A percentile compares a stretch with the other conserved stretches of the same genome.
Evolutionary conservation across 1,140 invertebrate genomes (phyloP).

Genomic region (Trichogramma pretiosum): DNA sequence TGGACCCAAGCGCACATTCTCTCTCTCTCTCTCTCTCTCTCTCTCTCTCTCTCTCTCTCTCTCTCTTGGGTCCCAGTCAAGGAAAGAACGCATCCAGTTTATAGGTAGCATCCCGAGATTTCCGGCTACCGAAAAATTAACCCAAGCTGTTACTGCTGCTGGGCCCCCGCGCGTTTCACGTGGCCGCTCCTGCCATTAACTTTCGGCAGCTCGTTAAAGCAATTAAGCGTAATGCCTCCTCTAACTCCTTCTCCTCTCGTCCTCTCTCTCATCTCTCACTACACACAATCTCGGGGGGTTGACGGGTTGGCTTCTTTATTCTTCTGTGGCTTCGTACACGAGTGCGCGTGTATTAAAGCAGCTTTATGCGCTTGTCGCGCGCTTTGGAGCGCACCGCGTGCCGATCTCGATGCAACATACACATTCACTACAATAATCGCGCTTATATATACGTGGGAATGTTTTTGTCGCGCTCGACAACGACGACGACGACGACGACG

Average conservation of each 20-base stretch:
- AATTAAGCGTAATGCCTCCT: constrained; percentile 12
- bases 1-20: neutral
- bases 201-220: constrained; percentile 18
- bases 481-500: neutral
- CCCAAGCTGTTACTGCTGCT: neutral
- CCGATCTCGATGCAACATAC: too few species aligned
- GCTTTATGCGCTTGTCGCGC: too few species aligned
- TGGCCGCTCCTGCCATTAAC: neutral
- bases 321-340: neutral
- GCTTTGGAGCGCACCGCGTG: too few species aligned
- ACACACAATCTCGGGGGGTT: too few species aligned
- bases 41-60: neutral
- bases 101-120: too few species aligned
- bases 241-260: neutral
- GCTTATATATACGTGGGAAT: constrained; percentile 13
- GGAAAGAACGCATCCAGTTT: neutral
- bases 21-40: neutral
- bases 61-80: neutral
- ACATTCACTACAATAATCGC: too few species aligned
- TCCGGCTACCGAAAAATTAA: constrained; percentile 17
- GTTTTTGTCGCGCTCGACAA: neutral
- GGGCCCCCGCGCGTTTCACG: neutral
- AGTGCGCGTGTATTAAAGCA: too few species aligned
- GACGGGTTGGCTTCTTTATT: neutral
- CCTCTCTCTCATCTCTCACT: neutral